Conservation (phyloP, 1,140 invertebrate genomes). For the Euborellia annulipes region DNA sequence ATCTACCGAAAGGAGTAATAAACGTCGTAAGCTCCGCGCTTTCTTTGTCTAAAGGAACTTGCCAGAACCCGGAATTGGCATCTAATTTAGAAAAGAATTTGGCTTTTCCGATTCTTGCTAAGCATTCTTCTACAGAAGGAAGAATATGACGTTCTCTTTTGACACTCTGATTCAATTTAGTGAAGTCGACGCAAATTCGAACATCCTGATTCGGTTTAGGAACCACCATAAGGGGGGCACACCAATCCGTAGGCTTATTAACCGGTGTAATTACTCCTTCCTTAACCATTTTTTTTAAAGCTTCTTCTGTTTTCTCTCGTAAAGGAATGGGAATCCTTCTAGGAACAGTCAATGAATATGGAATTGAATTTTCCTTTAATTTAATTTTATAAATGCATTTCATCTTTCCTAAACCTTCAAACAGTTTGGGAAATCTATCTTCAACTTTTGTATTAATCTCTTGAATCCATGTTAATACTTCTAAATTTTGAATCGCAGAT, state of each 20-base stretch:
- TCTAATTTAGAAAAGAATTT: slow-evolving; percentile 13
- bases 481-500: too few relatives aligned
- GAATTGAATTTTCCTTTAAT: too few relatives aligned
- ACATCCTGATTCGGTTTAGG: slow-evolving; percentile 23
- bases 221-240: slow-evolving; percentile 25
- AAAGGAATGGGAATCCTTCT: slow-evolving; percentile 20
- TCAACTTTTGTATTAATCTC: too few relatives aligned
- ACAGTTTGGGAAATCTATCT: too few relatives aligned
- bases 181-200: slow-evolving; percentile 28
- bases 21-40: slow-evolving; percentile 13
- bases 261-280: slow-evolving; percentile 20
- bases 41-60: slow-evolving; percentile 12
- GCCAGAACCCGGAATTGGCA: slow-evolving; percentile 13
- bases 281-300: slow-evolving; percentile 15
- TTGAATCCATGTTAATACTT: too few relatives aligned
- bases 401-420: too few relatives aligned
- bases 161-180: slow-evolving; percentile 19
- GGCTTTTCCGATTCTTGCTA: slow-evolving; percentile 5
- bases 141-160: slow-evolving; percentile 13
- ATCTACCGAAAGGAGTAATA: slow-evolving; percentile 16
- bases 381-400: too few relatives aligned
- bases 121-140: slow-evolving; percentile 1
- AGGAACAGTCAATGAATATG: slow-evolving; percentile 11
- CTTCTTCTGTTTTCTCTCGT: slow-evolving; percentile 14
- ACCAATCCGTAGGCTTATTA: slow-evolving; percentile 24